Evolutionary conservation across 1,140 invertebrate genomes (phyloP), one percentile per base, ranked within the genome.

Genomic region (Drosophila guanche): DNA sequence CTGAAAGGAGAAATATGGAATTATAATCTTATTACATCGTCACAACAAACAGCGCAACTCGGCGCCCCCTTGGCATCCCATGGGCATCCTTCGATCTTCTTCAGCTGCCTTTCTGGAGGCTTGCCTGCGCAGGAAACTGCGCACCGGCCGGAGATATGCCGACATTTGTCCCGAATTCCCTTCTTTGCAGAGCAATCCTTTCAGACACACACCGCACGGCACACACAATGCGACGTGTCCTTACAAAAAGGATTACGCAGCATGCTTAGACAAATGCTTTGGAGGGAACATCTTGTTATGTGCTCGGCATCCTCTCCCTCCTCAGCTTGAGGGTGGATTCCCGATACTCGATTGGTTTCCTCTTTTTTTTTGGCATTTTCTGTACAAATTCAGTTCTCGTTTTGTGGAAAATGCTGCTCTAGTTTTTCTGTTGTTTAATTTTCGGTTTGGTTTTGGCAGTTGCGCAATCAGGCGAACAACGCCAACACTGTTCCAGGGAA

Each of bases 11-110:
- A 75, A 86, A 77, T 85, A 85, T 85, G 81, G 57, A 85, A 85
- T 86, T 88, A 85, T 85, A 85, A 85, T 85, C 81, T 86, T 86
- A 85, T 85, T 85, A 85, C 81, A 85, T 88, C 83, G 77, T 88
- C 83, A 86, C 83, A 85, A 85, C 83, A 85, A 85, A 80, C 75
- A 55, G 47, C 52, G 47, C 53, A 63, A 62, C 47, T 41, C 75
- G 72, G 72, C 68, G 66, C 73, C 73, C 63, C 73, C 76, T 61
- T 59, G 40, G 20, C 14, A 60, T 69, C 62, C 68, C 76, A 70
- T 75, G 55, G 76, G 65, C 77, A 67, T 77, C 61, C 81, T 77
- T 83, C 72, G 81, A 85, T 88, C 74, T 59, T 81, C 83, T 77
- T 78, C 81, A 85, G 81, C 81, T 85, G 80, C 81, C 63, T 55